Conservation (phyloP, 2,113 vertebrate genomes). For the Martes martes region DNA sequence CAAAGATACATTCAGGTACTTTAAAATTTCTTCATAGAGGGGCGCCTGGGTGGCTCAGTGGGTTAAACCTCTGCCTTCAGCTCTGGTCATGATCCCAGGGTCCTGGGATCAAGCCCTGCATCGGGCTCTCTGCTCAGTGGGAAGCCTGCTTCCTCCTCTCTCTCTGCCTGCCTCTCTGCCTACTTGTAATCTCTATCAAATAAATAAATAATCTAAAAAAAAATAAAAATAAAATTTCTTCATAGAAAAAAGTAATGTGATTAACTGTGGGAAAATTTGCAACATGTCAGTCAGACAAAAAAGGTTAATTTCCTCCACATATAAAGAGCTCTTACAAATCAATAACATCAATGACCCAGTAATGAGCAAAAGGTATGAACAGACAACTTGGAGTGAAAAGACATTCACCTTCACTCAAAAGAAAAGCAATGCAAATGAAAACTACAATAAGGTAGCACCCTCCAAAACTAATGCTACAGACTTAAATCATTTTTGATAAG, state of each 20-base stretch:
- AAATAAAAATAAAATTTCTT: neutral
- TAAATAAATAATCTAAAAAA: no score
- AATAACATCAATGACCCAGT: neutral
- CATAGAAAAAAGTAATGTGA: neutral
- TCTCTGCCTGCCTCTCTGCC: no score
- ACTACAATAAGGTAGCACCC: neutral
- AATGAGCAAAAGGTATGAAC: neutral
- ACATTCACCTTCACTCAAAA: neutral
- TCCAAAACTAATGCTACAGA: neutral
- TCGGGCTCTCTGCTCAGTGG: no score
- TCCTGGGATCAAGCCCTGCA: no score
- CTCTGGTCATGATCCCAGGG: no score
- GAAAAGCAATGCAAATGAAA: neutral
- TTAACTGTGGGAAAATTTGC: neutral
- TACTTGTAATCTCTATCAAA: no score
- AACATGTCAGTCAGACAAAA: neutral
- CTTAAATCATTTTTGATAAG: neutral
- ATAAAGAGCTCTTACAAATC: constrained; percentile 20
- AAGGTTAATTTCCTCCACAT: neutral
- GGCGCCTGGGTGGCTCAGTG: no score
- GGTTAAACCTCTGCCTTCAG: no score
- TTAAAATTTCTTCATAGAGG: neutral
- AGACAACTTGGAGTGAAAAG: neutral
- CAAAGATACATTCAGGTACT: neutral
- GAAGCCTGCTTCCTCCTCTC: no score